Conservation (phyloP, 2,888 invertebrate species). For the Philereme vetulata region DNA sequence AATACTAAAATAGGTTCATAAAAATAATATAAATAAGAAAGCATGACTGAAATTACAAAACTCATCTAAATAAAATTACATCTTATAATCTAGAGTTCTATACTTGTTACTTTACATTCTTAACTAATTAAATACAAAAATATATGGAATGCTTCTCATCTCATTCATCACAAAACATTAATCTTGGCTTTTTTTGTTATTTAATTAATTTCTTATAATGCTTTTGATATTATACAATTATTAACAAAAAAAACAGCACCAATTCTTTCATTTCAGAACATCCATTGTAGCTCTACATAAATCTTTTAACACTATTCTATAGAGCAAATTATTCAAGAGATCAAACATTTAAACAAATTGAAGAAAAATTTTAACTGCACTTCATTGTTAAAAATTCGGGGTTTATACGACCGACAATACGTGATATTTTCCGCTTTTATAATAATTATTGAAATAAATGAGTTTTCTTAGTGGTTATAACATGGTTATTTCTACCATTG, state of each 20-base stretch:
- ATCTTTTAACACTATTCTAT: constrained; percentile 2
- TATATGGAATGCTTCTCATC: constrained; percentile 25
- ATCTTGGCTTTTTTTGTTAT: background rate
- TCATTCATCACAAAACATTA: constrained; percentile 10
- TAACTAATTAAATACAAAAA: constrained; percentile 29
- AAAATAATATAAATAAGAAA: no score
- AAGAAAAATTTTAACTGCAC: no score
- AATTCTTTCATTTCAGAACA: constrained; percentile 7
- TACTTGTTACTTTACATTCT: constrained; percentile 1
- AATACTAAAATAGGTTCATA: background rate
- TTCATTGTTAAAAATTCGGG: no score
- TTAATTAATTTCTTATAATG: no score
- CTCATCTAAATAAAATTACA: background rate
- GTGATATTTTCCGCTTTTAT: no score
- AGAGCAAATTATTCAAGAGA: constrained; percentile 12
- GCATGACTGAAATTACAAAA: no score
- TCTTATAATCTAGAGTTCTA: constrained; percentile 5
- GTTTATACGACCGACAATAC: no score
- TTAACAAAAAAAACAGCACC: constrained; percentile 15
- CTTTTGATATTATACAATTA: constrained; percentile 4
- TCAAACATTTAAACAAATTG: background rate
- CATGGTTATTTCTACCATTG: no score
- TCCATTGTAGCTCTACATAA: background rate
- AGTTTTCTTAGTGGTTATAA: no score
- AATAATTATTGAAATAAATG: no score